Percentiles rank a stretch among this genome's conserved stretches.
phyloP scores from a whole-genome alignment of 2,888 invertebrate genomes.

The Agonopterix alstromeriana region DNA sequence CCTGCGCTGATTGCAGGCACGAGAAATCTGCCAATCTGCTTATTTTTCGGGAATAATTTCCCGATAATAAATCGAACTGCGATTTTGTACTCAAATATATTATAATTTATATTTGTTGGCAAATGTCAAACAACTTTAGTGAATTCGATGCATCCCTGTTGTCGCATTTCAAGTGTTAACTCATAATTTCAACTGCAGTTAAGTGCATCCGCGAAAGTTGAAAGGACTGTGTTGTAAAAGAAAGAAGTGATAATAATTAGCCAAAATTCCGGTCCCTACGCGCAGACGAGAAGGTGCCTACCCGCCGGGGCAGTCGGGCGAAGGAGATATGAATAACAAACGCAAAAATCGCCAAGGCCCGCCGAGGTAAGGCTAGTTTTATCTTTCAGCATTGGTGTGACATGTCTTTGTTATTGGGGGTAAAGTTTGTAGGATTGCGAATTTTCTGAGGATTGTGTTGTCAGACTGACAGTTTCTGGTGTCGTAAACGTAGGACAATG shows the following conservation, averaged over 20 bases:
- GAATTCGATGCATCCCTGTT: slow-evolving; percentile 70
- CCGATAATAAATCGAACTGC: slow-evolving; percentile 68
- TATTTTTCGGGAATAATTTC: slow-evolving; percentile 74
- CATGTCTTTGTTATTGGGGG: slow-evolving; percentile 70
- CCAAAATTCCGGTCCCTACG: slow-evolving; percentile 92
- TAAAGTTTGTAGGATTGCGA: slow-evolving; percentile 38
- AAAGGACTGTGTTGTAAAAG: slow-evolving; percentile 77
- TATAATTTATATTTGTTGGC: slow-evolving; percentile 72
- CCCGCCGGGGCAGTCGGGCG: slow-evolving; percentile 80
- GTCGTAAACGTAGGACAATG: slow-evolving; percentile 35
- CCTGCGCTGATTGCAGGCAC: slow-evolving; percentile 77
- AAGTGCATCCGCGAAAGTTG: slow-evolving; percentile 78
- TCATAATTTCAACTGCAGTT: slow-evolving; percentile 74
- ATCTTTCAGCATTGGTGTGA: slow-evolving; percentile 49
- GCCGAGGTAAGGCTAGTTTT: slow-evolving; percentile 78
- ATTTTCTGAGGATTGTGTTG: slow-evolving; percentile 36
- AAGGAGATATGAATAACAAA: slow-evolving; percentile 86
- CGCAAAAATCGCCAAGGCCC: slow-evolving; percentile 89
- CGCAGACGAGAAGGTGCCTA: slow-evolving; percentile 88
- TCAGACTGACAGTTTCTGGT: slow-evolving; percentile 52
- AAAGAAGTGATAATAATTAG: slow-evolving; percentile 70
- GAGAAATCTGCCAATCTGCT: slow-evolving; percentile 76
- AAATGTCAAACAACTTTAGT: slow-evolving; percentile 69
- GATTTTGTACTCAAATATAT: slow-evolving; percentile 76
- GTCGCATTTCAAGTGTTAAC: slow-evolving; percentile 69